Percentiles rank a stretch among this genome's conserved stretches.
These are phyloP conservation scores for Kryphioiulus occultus DNA, from an alignment of 2,888 invertebrate species.

Conservation along the genomic window DNA sequence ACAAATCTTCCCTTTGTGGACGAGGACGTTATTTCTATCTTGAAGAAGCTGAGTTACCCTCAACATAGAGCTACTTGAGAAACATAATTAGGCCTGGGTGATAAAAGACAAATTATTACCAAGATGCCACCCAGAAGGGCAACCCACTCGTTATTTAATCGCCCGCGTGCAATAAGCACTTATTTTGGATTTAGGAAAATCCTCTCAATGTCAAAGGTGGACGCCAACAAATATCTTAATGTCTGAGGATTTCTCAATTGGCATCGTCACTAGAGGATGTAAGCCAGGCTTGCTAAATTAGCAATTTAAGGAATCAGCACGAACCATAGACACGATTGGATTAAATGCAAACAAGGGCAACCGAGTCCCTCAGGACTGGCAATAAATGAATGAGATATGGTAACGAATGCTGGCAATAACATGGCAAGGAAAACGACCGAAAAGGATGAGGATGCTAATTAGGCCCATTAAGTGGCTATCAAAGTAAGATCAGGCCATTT, in stretches of 20 bases:
- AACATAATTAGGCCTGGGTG: background rate
- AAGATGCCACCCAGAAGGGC: background rate
- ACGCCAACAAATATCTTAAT: conserved; percentile 9
- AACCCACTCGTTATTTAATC: conserved; percentile 13
- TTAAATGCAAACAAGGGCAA: conserved; percentile 31
- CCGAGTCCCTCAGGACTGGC: background rate
- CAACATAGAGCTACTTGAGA: background rate
- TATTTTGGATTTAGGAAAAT: conserved; percentile 7
- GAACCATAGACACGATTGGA: background rate
- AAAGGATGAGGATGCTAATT: background rate
- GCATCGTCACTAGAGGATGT: background rate
- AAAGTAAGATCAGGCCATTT: background rate
- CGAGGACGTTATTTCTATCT: background rate
- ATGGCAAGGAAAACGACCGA: background rate
- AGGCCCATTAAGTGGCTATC: background rate
- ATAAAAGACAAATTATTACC: conserved; percentile 2
- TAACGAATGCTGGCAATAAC: background rate
- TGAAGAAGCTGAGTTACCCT: background rate
- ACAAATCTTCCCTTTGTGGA: background rate
- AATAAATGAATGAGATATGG: conserved; percentile 19
- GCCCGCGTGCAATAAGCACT: background rate
- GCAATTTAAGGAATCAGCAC: conserved; percentile 23
- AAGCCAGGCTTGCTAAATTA: conserved; percentile 11
- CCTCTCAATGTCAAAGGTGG: conserved; percentile 15
- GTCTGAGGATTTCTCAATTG: background rate